Evolutionary conservation across 92 coral and sea anemone species (phyloP).

Genomic region (Phenganax subtilis): DNA sequence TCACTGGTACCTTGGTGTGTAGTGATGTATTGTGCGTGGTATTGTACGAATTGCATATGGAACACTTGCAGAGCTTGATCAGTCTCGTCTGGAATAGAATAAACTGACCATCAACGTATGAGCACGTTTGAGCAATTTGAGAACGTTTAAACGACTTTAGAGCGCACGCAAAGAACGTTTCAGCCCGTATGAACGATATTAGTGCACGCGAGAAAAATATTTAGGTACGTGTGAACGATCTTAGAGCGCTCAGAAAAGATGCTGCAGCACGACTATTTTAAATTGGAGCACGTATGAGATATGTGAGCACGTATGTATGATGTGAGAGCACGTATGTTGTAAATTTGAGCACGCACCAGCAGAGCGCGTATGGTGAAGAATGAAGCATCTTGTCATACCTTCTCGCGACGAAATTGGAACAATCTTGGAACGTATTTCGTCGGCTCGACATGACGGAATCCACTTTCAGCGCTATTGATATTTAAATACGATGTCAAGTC

Average conservation of each 20-base stretch:
- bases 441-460: constrained; percentile 72
- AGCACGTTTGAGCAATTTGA: background rate
- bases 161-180: background rate
- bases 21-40: constrained; percentile 11
- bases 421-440: constrained; percentile 72
- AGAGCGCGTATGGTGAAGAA: background rate
- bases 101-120: constrained; percentile 10
- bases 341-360: background rate
- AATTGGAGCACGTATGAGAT: background rate
- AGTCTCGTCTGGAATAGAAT: constrained; percentile 16
- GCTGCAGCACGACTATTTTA: background rate
- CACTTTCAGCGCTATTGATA: constrained; percentile 51
- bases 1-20: constrained; percentile 3
- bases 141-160: background rate
- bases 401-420: constrained; percentile 63
- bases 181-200: background rate
- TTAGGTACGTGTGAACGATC: background rate
- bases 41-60: constrained; percentile 18
- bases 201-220: background rate
- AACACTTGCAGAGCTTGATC: constrained; percentile 4
- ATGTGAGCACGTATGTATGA: background rate
- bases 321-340: background rate
- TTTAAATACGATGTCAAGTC: background rate
- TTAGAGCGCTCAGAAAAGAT: background rate
- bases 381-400: constrained; percentile 37